Base-by-base conservation (phyloP, 37 sponge, comb jelly and placozoan genomes). In the Halichondria panicea region DNA sequence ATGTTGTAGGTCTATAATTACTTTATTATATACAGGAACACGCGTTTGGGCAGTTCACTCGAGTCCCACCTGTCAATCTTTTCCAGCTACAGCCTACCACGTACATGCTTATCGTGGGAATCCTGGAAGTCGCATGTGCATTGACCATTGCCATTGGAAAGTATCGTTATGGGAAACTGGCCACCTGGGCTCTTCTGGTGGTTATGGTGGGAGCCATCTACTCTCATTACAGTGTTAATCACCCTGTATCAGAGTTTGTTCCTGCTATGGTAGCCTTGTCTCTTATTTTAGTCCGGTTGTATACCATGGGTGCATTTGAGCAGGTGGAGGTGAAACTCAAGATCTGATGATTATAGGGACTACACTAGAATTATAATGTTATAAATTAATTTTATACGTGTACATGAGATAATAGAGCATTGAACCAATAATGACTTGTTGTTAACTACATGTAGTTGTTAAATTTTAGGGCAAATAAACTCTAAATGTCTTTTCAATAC, bases 151-250 rank as follows among this genome's bases (percentile, higher is more conserved):
- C 80, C 24, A 38, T 84, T 22, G 39, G 38, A 19, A 40, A 13
- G 8, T 12, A 46, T 18, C 43, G 42, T 1, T 44, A 53, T 15
- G 35, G 44, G 18, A n/a, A 50, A 15, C 22, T 81, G 45, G 88
- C 78, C 3, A 83, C 68, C 35, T 80, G 46, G 48, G 60, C 72
- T 2, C 78, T 94, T 21, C 58, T 79, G 8, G n/a, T 79, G n/a
- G 28, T 91, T 19, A 91, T 94, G 92, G n/a, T 87, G 45, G 95
- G 95, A 64, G 95, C 95, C 4, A 22, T 81, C 39, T 87, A 77
- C 77, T 84, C 86, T 0, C 95, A 94, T 64, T 75, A 55, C 66
- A 57, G 30, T 8, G 18, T 94, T 6, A 54, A 61, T 12, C 85
- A 94, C 45, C 76, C 78, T 1, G 57, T 87, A 34, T 45, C 63